Evolutionary conservation across 2,888 invertebrate genomes (phyloP).

Genomic region (Heliconius ismenius): DNA sequence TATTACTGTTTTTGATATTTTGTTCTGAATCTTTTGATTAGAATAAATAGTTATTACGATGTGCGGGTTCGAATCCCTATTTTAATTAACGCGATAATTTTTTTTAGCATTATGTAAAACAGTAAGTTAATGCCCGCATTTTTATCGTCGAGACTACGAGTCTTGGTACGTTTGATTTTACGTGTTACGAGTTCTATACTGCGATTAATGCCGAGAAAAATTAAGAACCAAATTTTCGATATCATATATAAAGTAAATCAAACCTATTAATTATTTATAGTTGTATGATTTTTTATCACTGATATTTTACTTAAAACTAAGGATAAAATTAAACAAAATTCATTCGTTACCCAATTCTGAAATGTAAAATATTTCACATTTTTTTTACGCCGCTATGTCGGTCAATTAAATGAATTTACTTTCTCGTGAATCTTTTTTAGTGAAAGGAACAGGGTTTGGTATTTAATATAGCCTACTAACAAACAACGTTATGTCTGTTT

Average conservation of each 20-base stretch:
- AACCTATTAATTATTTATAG: no score
- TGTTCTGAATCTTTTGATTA: neutral
- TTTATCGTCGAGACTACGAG: neutral
- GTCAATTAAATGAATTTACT: conserved; percentile 43
- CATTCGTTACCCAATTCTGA: neutral
- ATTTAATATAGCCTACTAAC: conserved; percentile 27
- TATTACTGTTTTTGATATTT: neutral
- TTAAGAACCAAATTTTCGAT: neutral
- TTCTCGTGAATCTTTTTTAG: conserved; percentile 34
- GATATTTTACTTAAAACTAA: neutral
- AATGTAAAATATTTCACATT: conserved; percentile 21
- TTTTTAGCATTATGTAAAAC: neutral
- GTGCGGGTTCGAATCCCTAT: neutral
- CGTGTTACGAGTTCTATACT: neutral
- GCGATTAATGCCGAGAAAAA: neutral
- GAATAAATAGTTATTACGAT: neutral
- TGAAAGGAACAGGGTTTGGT: neutral
- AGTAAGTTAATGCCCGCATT: neutral
- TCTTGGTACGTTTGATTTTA: neutral
- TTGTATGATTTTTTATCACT: no score
- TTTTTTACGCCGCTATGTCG: conserved; percentile 40
- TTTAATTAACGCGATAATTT: no score
- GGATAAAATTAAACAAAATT: neutral
- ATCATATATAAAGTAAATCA: no score
- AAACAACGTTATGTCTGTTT: conserved; percentile 45